Evolutionary conservation across 2,888 invertebrate species (phyloP), one percentile per base, ranked within the genome.

Genomic region (Amiota mariae): DNA sequence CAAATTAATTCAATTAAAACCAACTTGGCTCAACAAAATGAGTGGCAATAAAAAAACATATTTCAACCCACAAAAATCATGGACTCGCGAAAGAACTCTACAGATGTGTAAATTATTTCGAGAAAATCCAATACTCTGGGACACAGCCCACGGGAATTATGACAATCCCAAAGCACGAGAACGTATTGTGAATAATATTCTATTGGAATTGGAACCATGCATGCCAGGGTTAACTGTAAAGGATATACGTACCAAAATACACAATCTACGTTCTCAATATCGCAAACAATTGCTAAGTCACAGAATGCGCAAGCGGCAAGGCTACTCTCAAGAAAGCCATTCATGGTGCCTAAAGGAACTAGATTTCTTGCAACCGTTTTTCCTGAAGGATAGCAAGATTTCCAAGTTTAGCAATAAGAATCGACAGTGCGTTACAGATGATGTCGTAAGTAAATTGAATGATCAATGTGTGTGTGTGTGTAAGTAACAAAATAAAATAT

Each of bases 161-260:
- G 54, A 54, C 3, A 54, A 54, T 54, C 54, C 8, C n/a, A 54
- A 15, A 54, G 54, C 6, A 15, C 54, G 54, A 15, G 54, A 54
- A 54, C 6, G n/a, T 15, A n/a, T n/a, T 15, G 10, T n/a, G 54
- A 15, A 9, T 9, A 15, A 9, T 54, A 54, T 54, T 15, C 13
- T 9, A 54, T 15, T 15, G n/a, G 8, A 54, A n/a, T 12, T 54
- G 54, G 54, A 13, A 54, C 8, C 13, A 10, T 6, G n/a, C 13
- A 54, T 54, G 54, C 54, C 54, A 8, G 54, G 54, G 1, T 54
- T 54, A 10, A 15, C 6, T 15, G 13, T 54, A n/a, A 54, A 54
- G 6, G 54, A 54, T 54, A 15, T 54, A n/a, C 54, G 54, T 54
- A 54, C n/a, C 9, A 54, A 54, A 54, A 54, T 54, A 54, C 54